Conservation (phyloP, 2,888 invertebrate species). For the Marasmarcha lunaedactyla region DNA sequence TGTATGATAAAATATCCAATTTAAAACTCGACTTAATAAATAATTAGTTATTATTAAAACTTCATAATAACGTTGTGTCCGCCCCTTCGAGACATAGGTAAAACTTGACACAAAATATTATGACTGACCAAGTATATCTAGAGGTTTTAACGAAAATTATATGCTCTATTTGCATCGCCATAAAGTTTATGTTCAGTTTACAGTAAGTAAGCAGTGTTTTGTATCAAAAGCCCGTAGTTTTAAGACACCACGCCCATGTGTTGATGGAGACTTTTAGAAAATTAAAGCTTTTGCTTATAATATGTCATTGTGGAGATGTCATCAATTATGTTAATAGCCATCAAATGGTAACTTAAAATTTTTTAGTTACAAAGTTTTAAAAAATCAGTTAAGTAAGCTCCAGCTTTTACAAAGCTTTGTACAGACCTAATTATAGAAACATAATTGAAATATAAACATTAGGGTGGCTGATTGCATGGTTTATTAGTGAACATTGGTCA, state of each 20-base stretch:
- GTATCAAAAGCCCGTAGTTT: conserved; percentile 9
- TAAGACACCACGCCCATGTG: conserved; percentile 4
- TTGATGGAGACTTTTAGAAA: conserved; percentile 25
- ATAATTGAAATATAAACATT: too few species aligned
- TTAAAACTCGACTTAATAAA: conserved; percentile 14
- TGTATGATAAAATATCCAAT: conserved; percentile 13
- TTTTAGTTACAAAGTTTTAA: conserved; percentile 18
- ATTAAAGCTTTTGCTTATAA: conserved; percentile 36
- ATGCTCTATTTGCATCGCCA: too few species aligned
- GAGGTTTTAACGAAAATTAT: too few species aligned
- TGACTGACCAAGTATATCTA: conserved; percentile 18
- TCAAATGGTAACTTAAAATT: conserved; percentile 11
- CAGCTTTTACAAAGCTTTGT: too few species aligned
- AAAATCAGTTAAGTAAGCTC: too few species aligned
- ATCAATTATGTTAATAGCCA: conserved; percentile 21
- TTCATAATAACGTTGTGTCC: conserved; percentile 28
- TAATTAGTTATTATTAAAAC: conserved; percentile 23
- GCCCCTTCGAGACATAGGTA: conserved; percentile 38
- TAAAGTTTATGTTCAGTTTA: too few species aligned
- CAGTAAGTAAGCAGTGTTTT: too few species aligned
- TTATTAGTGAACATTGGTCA: too few species aligned
- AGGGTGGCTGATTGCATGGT: too few species aligned
- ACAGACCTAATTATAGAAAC: too few species aligned
- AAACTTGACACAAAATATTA: conserved; percentile 29
- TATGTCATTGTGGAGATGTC: conserved; percentile 38